Evolutionary conservation across 2,888 invertebrate species (phyloP), one percentile per base, ranked within the genome.

Genomic region (Liposcelis brunnea): DNA sequence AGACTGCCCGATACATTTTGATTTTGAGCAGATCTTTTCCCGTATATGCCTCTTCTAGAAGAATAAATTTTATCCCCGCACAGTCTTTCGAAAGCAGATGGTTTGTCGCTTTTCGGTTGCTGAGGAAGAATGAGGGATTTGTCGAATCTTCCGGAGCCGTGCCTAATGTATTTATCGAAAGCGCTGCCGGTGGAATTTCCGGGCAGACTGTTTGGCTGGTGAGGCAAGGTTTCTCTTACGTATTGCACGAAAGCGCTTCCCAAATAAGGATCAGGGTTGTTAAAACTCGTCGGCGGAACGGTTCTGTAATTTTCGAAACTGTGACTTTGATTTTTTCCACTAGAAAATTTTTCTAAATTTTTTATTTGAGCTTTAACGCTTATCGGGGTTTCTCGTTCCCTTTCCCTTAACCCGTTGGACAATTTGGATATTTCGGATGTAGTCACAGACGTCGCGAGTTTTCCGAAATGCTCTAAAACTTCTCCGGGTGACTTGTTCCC

Each of bases 201-300:
- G 6, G 15, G 19, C n/a, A 40, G 16, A n/a, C 19, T 19, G 6
- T 14, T 21, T 11, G 40, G 40, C 19, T 40, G 40, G 16, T 16
- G 19, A 7, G 40, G 40, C 40, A 40, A 40, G 7, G 40, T 40
- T 19, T 40, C 40, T n/a, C 40, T 7, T 10, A 40, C 19, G 19
- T 40, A 40, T 40, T 40, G 40, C 12, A 40, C 40, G 40, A 40
- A 40, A 12, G 40, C 40, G 40, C 40, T 40, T 12, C 40, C 40
- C 7, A n/a, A 19, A 21, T 40, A 40, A 6, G 40, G 40, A 19
- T 21, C 21, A 6, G 35, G 16, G 10, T 14, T 35, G 40, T 40
- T 40, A 19, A 40, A 40, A 19, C 40, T 40, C 4, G 40, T 18
- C 3, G 40, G 40, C 7, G 40, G 40, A 40, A 40, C 40, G 4